phyloP scores from a whole-genome alignment of 1,140 invertebrate genomes.

The Goniozus legneri region DNA sequence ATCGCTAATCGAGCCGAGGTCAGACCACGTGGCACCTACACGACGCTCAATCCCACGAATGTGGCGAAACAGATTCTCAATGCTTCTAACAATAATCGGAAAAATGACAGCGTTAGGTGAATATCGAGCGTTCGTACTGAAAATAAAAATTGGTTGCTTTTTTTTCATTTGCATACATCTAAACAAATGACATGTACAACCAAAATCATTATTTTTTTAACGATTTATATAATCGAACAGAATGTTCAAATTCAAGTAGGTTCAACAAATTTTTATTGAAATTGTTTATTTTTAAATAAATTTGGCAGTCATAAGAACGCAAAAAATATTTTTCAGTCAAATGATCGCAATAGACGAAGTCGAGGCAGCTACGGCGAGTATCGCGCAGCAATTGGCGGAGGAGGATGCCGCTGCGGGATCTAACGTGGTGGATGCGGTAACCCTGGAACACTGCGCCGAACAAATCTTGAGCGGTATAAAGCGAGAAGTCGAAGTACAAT shows the following conservation, averaged over 20 bases:
- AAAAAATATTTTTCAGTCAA: constrained; percentile 34
- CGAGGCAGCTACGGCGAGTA: constrained; percentile 49
- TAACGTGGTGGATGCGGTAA: constrained; percentile 35
- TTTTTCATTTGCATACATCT: no score
- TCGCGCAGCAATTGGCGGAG: constrained; percentile 30
- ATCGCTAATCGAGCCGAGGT: constrained; percentile 63
- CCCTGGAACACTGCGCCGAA: constrained; percentile 53
- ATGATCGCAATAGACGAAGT: constrained; percentile 41
- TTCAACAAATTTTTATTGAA: no score
- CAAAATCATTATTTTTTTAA: no score
- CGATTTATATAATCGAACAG: no score
- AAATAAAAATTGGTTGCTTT: not conserved
- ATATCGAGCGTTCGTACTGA: no score
- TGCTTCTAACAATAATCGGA: not conserved
- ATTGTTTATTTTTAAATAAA: no score
- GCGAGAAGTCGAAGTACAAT: constrained; percentile 55
- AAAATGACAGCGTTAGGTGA: not conserved
- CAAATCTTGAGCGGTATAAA: constrained; percentile 55
- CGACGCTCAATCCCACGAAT: not conserved
- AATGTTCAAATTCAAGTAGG: no score
- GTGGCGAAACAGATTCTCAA: constrained; percentile 2
- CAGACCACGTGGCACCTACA: constrained; percentile 45
- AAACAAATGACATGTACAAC: no score
- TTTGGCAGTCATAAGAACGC: no score
- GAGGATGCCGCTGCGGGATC: constrained; percentile 29